A percentile compares a stretch with the other conserved stretches of the same genome.
These are phyloP conservation scores for Phaedon cochleariae DNA, from an alignment of 2,888 invertebrate species.

Conservation along the genomic window DNA sequence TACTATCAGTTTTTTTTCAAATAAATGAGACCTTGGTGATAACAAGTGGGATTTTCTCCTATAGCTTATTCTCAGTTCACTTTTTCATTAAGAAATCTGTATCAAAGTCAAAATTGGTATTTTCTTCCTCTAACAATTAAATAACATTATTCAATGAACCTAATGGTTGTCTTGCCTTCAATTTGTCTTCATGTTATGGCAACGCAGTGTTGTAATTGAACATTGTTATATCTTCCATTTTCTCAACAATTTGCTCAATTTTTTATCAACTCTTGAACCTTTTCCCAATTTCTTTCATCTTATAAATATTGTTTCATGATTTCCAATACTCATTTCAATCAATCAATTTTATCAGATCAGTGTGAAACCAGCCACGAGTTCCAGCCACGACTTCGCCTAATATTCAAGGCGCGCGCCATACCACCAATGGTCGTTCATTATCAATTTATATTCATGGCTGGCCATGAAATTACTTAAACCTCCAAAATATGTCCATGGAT, in stretches of 20 bases:
- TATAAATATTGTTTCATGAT: not conserved
- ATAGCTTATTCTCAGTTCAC: conserved; percentile 3
- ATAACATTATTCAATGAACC: not conserved
- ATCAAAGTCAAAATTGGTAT: not conserved
- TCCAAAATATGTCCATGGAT: no score
- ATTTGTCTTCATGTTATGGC: not conserved
- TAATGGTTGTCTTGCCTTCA: not conserved
- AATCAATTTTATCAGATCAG: no score
- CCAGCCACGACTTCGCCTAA: no score
- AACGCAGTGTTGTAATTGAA: not conserved
- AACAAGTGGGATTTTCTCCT: conserved; percentile 4
- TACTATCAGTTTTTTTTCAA: not conserved
- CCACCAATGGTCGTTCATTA: no score
- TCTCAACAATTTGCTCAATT: not conserved
- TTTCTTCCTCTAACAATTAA: not conserved
- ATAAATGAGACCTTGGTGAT: not conserved
- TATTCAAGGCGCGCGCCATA: no score
- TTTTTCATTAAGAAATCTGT: not conserved
- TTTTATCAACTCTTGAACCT: not conserved
- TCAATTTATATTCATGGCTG: no score
- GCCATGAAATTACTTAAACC: no score
- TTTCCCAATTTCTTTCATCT: not conserved
- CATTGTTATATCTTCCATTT: not conserved
- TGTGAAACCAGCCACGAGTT: no score
- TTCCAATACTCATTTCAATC: no score